Evolutionary conservation across 1,140 invertebrate species (phyloP), one percentile per base, ranked within the genome.

Genomic region (Dreissena rostriformis): DNA sequence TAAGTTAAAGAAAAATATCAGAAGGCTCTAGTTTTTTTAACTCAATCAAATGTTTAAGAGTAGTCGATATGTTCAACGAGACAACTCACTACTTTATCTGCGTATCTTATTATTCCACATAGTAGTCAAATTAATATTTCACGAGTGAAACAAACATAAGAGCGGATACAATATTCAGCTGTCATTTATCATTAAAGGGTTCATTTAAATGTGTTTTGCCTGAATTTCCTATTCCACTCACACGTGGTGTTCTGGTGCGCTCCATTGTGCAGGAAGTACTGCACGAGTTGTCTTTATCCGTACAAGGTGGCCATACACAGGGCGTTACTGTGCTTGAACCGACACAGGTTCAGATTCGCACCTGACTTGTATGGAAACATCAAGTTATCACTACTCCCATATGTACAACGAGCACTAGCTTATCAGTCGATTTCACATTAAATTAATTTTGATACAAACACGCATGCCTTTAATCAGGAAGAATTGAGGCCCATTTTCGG

Each of bases 191-290:
- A 57, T 57, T 57, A 57, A 19, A 57, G 53, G 53, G 57, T 6
- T 61, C 57, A n/a, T 39, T 39, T 39, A 39, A 39, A 39, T 39
- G 4, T 39, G 2, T 5, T 61, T 61, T n/a, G 17, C 4, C 22
- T 5, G 4, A 61, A 61, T n/a, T 61, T 61, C 22, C 57, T 61
- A 19, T 79, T 51, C 57, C 72, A 77, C 84, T 87, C 75, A 88
- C 88, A 87, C 19, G 26, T 57, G 22, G 74, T 15, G 67, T 89
- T 86, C 22, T 85, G 84, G 52, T 76, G 55, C 17, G 86, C 86
- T 14, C 88, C 88, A 49, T 87, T 76, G 26, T 83, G 77, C 29
- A 89, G 82, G 24, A 89, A 85, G 72, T 84, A 87, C n/a, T 73
- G 24, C 17, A 87, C 78, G 1, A 89, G 72, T 4, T 55, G 29